Base-by-base conservation (phyloP, 1,140 invertebrate genomes). In the Eriocheir sinensis region DNA sequence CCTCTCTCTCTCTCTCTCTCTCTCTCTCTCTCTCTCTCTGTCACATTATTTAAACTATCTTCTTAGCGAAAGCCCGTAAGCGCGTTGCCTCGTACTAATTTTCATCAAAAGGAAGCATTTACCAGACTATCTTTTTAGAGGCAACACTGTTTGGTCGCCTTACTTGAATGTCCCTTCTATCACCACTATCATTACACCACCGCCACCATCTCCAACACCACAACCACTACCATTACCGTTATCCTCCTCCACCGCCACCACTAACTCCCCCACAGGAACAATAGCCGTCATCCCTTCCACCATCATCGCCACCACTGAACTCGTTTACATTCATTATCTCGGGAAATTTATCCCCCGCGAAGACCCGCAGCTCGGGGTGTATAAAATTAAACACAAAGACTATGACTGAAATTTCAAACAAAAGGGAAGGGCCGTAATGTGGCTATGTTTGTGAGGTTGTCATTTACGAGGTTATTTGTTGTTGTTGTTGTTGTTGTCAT, bases 21-120 rank as follows among this genome's bases (percentile, higher is more conserved):
- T 72, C 60, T 72, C 60, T 72, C 60, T 72, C 60, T 72, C 60
- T n/a, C n/a, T n/a, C n/a, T n/a, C n/a, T n/a, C n/a, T n/a, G n/a
- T n/a, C n/a, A n/a, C n/a, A n/a, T n/a, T n/a, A n/a, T n/a, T n/a
- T n/a, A 21, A 53, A 21, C 48, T 53, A 21, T 53, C 48, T 53
- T 53, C 12, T 21, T 53, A 12, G 48, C 48, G 12, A 17, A 72
- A 72, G 27, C 60, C 60, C 60, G 27, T 2, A 72, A 21, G 60
- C 21, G 27, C 8, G 60, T n/a, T n/a, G n/a, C n/a, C n/a, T n/a
- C 27, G 60, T 72, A 0, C 1, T 72, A n/a, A 21, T 72, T n/a
- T n/a, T 72, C n/a, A n/a, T 72, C 27, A 72, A 72, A 48, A 15
- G 60, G 60, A 21, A n/a, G 60, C 6, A 72, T 72, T n/a, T 72